phyloP scores from a whole-genome alignment of 2,888 invertebrate species.

The Macaria notata region DNA sequence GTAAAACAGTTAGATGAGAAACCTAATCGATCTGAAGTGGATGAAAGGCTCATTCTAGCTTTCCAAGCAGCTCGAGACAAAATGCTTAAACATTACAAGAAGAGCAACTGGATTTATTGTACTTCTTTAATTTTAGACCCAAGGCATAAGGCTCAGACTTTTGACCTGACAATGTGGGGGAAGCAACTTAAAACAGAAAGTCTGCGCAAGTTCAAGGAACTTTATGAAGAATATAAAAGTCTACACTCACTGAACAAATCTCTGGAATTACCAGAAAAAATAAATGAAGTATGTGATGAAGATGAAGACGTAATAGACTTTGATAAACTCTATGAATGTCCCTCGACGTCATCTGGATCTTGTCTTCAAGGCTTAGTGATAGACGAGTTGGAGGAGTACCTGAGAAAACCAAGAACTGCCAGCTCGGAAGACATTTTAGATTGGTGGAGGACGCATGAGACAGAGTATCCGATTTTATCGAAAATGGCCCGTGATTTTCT shows the following conservation, averaged over 20 bases:
- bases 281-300: constrained; percentile 28
- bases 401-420: no score
- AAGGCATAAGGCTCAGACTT: constrained; percentile 38
- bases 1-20: constrained; percentile 37
- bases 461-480: no score
- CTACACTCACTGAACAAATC: constrained; percentile 28
- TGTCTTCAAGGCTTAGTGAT: no score
- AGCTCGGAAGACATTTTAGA: no score
- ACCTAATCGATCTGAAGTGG: constrained; percentile 37
- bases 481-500: no score
- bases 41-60: constrained; percentile 37
- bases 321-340: constrained; percentile 29
- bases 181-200: constrained; percentile 28
- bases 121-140: constrained; percentile 38
- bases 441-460: no score
- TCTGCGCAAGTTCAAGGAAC: constrained; percentile 22
- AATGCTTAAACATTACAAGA: constrained; percentile 37
- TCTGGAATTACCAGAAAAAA: constrained; percentile 2
- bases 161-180: constrained; percentile 34
- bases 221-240: constrained; percentile 21
- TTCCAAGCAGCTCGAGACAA: constrained; percentile 38
- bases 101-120: constrained; percentile 37
- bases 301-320: constrained; percentile 33
- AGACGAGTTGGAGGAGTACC: no score
- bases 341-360: no score